These are phyloP conservation scores for Platerodrilus igneus DNA, from an alignment of 2,888 invertebrate species.

Conservation along the genomic window DNA sequence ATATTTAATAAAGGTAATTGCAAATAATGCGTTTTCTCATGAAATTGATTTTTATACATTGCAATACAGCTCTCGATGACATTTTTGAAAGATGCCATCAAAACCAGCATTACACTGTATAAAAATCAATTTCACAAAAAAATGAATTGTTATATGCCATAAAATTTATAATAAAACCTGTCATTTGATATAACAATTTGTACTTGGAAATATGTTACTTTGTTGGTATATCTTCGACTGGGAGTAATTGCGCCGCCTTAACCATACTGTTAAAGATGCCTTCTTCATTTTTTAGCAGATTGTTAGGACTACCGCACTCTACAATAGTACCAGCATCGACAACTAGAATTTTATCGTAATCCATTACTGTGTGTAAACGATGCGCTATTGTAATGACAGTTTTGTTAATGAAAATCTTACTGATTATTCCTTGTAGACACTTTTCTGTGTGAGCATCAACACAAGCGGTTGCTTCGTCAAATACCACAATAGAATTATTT, in stretches of 20 bases:
- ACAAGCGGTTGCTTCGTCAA: constrained; percentile 73
- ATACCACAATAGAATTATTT: constrained; percentile 37
- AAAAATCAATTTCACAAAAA: too few species aligned
- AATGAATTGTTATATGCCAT: too few species aligned
- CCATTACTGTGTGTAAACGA: constrained; percentile 76
- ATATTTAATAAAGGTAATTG: too few species aligned
- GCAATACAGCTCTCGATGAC: too few species aligned
- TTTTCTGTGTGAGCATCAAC: constrained; percentile 71
- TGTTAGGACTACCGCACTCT: constrained; percentile 71
- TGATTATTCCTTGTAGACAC: constrained; percentile 68
- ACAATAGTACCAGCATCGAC: constrained; percentile 68
- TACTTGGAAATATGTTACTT: too few species aligned
- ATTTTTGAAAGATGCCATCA: too few species aligned
- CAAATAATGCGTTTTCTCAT: too few species aligned
- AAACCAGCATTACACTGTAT: too few species aligned
- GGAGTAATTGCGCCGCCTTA: constrained; percentile 65
- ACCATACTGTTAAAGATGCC: constrained; percentile 64
- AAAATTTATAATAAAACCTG: too few species aligned
- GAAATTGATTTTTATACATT: too few species aligned
- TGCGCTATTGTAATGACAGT: constrained; percentile 80
- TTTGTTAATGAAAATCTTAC: constrained; percentile 64
- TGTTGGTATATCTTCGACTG: too few species aligned
- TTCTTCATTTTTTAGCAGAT: constrained; percentile 55
- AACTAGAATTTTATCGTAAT: constrained; percentile 72
- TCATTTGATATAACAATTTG: too few species aligned